Conservation (phyloP, 2,113 vertebrate genomes). For the Ifrita kowaldi region DNA sequence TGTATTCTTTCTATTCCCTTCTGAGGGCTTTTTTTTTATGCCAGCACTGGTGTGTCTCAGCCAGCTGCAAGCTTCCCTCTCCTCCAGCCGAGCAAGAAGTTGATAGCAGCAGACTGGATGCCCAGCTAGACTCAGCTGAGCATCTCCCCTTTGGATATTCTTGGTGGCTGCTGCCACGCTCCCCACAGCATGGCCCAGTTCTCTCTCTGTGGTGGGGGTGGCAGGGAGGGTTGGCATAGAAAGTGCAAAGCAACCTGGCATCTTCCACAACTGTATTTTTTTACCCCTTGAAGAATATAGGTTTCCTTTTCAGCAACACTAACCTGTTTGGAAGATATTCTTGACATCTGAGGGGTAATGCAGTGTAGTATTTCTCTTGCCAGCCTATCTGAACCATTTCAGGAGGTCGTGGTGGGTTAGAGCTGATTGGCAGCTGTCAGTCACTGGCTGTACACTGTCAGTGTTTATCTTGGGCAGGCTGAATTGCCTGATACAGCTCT, state of each 20-base stretch:
- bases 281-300: background rate
- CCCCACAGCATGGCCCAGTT: background rate
- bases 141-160: background rate
- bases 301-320: background rate
- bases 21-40: background rate
- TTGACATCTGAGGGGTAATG: background rate
- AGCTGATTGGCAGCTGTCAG: conserved; percentile 32
- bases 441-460: background rate
- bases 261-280: background rate
- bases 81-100: background rate
- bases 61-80: background rate
- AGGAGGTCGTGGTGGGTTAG: background rate
- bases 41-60: background rate
- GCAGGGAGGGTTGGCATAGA: background rate
- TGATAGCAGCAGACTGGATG: background rate
- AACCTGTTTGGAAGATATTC: background rate
- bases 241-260: background rate
- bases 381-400: background rate
- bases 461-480: background rate
- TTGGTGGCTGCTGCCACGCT: background rate
- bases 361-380: background rate
- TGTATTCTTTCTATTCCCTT: background rate
- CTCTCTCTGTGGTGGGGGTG: background rate
- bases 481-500: background rate
- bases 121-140: background rate